phyloP scores from a whole-genome alignment of 2,888 invertebrate genomes.

The Nudaria mundana region DNA sequence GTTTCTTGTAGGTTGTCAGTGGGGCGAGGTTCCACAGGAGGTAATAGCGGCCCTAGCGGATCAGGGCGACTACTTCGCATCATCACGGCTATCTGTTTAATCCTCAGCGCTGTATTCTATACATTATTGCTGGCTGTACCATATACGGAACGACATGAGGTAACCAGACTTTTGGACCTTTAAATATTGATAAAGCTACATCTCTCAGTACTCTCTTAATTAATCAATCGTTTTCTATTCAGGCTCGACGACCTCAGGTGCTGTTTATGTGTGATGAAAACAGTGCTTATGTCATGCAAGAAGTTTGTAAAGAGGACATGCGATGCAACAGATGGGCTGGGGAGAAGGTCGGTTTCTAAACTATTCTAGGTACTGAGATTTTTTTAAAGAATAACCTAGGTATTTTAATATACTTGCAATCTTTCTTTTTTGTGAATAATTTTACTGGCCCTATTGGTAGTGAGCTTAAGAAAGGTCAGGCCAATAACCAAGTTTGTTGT shows the following conservation, averaged over 20 bases:
- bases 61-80: conserved; percentile 85
- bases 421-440: too few relatives aligned
- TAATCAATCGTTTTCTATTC: conserved; percentile 11
- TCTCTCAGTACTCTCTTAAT: too few relatives aligned
- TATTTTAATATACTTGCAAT: too few relatives aligned
- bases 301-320: conserved; percentile 84
- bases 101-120: conserved; percentile 86
- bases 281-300: conserved; percentile 87
- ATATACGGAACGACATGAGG: conserved; percentile 81
- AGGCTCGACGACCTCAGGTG: conserved; percentile 83
- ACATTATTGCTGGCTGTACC: conserved; percentile 85
- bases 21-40: conserved; percentile 74
- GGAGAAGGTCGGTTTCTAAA: conserved; percentile 60
- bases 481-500: too few relatives aligned
- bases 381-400: neutral
- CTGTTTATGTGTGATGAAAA: conserved; percentile 86
- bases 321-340: conserved; percentile 85
- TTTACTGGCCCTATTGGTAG: too few relatives aligned
- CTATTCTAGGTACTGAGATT: neutral
- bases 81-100: conserved; percentile 84
- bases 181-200: too few relatives aligned
- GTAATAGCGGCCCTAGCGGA: conserved; percentile 65
- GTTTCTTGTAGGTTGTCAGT: conserved; percentile 59
- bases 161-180: conserved; percentile 29
- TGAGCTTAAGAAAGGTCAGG: too few relatives aligned